Percentiles rank a stretch among this genome's conserved stretches.
phyloP scores from a whole-genome alignment of 2,797 vertebrate genomes.

The Cynopterus sphinx region DNA sequence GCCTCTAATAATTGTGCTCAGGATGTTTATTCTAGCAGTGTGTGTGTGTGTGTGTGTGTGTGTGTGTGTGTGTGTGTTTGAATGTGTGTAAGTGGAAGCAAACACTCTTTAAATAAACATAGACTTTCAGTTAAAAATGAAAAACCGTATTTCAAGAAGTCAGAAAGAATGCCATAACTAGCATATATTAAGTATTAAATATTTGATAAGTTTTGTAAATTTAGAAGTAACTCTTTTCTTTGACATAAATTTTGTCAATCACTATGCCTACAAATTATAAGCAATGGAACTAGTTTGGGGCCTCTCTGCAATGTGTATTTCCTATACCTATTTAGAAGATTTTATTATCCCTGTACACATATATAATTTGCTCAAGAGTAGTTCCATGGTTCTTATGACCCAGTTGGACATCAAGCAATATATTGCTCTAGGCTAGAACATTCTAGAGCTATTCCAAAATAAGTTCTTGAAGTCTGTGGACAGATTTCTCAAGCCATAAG shows the following conservation, averaged over 20 bases:
- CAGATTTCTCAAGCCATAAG: not conserved
- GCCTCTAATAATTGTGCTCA: not conserved
- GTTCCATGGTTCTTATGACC: not conserved
- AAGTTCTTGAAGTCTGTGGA: not conserved
- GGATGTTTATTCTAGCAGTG: not conserved
- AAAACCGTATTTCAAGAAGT: not conserved
- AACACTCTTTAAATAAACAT: not conserved
- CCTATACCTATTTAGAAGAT: not conserved
- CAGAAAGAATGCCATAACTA: not conserved
- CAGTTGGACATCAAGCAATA: not conserved
- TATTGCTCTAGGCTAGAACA: not conserved
- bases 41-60: not conserved
- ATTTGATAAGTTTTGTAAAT: not conserved
- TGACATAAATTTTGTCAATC: not conserved
- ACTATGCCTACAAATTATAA: not conserved
- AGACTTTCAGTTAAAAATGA: not conserved
- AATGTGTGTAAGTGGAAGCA: rapidly evolving
- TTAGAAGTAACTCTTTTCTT: not conserved
- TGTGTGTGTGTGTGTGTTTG: rapidly evolving
- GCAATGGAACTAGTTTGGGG: not conserved
- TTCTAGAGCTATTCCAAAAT: not conserved
- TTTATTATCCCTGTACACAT: not conserved
- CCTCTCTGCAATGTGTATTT: not conserved
- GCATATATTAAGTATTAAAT: not conserved
- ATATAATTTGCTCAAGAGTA: not conserved